phyloP scores from a whole-genome alignment of 2,888 invertebrate species.

The Eurois occulta region DNA sequence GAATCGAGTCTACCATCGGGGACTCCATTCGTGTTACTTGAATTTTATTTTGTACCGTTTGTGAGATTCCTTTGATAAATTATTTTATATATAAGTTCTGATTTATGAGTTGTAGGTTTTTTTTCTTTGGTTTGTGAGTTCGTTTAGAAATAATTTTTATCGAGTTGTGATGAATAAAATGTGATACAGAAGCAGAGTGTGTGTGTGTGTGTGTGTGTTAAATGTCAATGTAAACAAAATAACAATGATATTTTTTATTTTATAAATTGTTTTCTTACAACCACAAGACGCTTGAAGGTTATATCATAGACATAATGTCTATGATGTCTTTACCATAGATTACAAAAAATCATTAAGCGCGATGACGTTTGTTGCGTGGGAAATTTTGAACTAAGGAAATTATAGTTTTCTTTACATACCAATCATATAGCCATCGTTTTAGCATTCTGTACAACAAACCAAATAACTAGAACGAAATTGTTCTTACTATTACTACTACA shows the following conservation, averaged over 20 bases:
- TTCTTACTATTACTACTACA: neutral
- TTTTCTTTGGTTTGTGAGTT: conserved; percentile 19
- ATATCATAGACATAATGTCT: too few species aligned
- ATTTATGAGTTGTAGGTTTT: conserved; percentile 39
- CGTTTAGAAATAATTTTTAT: conserved; percentile 11
- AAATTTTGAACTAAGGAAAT: too few species aligned
- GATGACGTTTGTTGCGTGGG: too few species aligned
- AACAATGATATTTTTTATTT: too few species aligned
- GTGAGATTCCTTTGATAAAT: conserved; percentile 59
- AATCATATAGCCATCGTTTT: neutral
- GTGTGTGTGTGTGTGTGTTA: too few species aligned
- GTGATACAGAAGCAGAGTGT: neutral
- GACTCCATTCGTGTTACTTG: conserved; percentile 51
- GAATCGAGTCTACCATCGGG: conserved; percentile 53
- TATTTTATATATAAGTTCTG: conserved; percentile 41
- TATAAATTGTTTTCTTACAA: too few species aligned
- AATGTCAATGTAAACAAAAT: too few species aligned
- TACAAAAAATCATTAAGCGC: too few species aligned
- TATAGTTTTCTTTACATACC: too few species aligned
- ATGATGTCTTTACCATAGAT: too few species aligned
- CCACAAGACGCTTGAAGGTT: too few species aligned
- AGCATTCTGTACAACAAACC: neutral
- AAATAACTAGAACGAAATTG: neutral
- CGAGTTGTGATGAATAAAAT: neutral
- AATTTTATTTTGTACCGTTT: conserved; percentile 58